Evolutionary conservation across 2,113 vertebrate species (phyloP), one percentile per base, ranked within the genome.

Genomic region (Vulpes vulpes): DNA sequence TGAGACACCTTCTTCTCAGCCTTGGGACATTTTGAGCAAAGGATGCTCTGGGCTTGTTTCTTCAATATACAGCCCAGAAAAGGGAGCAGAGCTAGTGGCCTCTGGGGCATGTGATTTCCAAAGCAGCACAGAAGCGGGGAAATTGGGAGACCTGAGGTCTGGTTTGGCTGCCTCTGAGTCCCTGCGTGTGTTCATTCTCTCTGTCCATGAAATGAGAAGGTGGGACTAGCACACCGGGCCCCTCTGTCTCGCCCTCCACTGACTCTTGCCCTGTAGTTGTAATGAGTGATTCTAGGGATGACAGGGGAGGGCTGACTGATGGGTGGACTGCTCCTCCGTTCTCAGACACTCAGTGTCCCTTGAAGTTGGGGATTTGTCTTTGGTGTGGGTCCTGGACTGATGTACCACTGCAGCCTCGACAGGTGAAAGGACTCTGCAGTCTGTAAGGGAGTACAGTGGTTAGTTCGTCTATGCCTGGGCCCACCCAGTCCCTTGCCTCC

Each of bases 401-500:
- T 12, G 23, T 9, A 1, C 8, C 25, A 0, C 64, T 51, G 59
- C 20, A 11, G 62, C 23, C 38, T 62, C 17, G 51, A 10, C 7
- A 22, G 78, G n/a, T 62, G 11, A 59, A 88, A 55, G 71, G 38
- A n/a, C 43, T 49, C 59, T 35, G 88, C 1, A 4, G 10, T 0
- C 30, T 30, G 30, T 43, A 2, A 17, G 38, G n/a, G n/a, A 43
- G 23, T 8, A 38, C 16, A 62, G 9, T 23, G 43, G 25, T 51
- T 69, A 73, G 30, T 25, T 3, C 0, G 59, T 12, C 0, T 12
- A 2, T 1, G 5, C 4, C 32, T 5, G 2, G 0, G 25, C 30
- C 30, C 2, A 2, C 67, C 19, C 78, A 7, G 14, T 57, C 30
- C 27, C 25, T 23, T 49, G 43, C 38, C 43, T 71, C 30, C 19